phyloP scores from a whole-genome alignment of 2,113 vertebrate genomes.

The Menura novaehollandiae region DNA sequence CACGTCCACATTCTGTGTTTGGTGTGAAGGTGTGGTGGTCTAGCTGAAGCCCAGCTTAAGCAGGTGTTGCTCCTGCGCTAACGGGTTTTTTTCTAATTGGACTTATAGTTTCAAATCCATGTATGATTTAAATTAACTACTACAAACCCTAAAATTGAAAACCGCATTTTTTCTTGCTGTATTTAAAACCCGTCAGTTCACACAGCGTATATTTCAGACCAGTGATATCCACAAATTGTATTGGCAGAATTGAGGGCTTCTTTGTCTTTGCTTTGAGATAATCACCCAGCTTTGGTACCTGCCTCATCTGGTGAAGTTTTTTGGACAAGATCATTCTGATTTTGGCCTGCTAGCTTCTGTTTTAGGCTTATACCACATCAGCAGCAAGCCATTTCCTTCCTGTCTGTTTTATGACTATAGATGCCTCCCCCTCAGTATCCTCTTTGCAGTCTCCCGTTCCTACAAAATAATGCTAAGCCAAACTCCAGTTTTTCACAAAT shows the following conservation, averaged over 20 bases:
- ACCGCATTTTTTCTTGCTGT: neutral
- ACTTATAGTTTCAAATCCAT: neutral
- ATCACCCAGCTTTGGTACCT: neutral
- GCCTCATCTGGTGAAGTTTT: neutral
- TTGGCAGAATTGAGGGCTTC: neutral
- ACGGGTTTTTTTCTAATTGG: neutral
- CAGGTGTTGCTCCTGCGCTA: neutral
- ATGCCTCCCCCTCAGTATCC: neutral
- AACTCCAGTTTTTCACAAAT: neutral
- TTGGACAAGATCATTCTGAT: neutral
- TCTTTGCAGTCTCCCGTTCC: neutral
- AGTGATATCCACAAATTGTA: neutral
- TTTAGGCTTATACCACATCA: neutral
- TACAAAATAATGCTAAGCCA: neutral
- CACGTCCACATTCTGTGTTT: neutral
- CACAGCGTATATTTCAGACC: neutral
- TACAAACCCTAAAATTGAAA: neutral
- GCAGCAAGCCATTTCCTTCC: neutral
- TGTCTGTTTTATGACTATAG: neutral
- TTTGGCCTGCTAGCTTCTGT: neutral
- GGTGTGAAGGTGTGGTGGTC: neutral
- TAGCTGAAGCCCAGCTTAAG: neutral
- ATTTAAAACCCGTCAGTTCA: neutral
- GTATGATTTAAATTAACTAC: neutral
- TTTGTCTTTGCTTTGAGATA: neutral